phyloP scores from a whole-genome alignment of 2,797 vertebrate genomes.

The Lepidocolaptes lacrymiger region DNA sequence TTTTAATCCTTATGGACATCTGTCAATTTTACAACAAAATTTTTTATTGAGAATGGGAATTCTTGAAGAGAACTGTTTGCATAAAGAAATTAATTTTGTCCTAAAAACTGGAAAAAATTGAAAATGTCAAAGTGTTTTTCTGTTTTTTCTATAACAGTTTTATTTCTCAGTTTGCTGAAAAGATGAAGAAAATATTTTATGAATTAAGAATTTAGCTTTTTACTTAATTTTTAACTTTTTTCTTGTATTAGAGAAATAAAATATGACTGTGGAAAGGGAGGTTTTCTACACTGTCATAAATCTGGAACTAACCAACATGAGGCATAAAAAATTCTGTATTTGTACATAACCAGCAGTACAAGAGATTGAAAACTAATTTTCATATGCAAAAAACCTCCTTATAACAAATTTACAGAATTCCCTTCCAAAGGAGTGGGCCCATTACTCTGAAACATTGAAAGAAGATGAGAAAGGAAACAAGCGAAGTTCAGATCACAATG shows the following conservation, averaged over 20 bases:
- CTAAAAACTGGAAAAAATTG: not conserved
- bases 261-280: not conserved
- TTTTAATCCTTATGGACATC: not conserved
- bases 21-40: not conserved
- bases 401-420: not conserved
- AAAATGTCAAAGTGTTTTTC: fast-evolving
- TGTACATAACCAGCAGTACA: not conserved
- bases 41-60: not conserved
- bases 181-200: not conserved
- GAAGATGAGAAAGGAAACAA: not conserved
- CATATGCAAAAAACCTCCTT: not conserved
- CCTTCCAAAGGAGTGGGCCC: not conserved
- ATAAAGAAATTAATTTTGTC: not conserved
- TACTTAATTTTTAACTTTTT: not conserved
- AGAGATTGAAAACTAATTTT: not conserved
- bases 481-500: not conserved
- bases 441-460: not conserved
- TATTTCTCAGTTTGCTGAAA: not conserved
- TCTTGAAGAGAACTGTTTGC: not conserved
- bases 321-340: not conserved
- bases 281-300: not conserved
- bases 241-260: not conserved
- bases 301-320: not conserved
- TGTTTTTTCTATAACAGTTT: not conserved
- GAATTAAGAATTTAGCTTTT: not conserved